phyloP scores from a whole-genome alignment of 2,888 invertebrate genomes.

The Megamerina dolium region DNA sequence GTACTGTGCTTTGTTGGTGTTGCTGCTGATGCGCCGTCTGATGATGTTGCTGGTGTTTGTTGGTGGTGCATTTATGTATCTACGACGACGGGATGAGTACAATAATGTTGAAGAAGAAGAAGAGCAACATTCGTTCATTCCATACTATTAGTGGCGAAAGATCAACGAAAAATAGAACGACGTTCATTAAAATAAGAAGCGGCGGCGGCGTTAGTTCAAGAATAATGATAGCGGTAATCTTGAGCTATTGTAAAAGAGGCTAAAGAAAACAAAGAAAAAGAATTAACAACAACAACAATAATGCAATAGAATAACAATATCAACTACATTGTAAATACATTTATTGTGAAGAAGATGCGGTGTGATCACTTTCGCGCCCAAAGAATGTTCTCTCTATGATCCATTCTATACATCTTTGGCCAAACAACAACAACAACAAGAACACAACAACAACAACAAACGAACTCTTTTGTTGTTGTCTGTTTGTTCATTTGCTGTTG shows the following conservation, averaged over 20 bases:
- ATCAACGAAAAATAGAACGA: conserved; percentile 45
- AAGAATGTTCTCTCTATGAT: conserved; percentile 10
- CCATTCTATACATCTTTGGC: conserved; percentile 19
- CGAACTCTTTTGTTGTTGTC: no score
- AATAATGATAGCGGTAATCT: conserved; percentile 48
- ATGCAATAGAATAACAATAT: conserved; percentile 12
- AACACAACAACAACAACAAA: no score
- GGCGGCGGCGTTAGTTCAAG: conserved; percentile 26
- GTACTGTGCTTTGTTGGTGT: no score
- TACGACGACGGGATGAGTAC: no score
- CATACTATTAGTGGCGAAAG: conserved; percentile 43
- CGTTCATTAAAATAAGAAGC: conserved; percentile 41
- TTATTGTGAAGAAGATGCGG: conserved; percentile 5
- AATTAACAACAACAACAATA: conserved; percentile 14
- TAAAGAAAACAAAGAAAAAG: conserved; percentile 7
- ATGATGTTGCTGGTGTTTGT: no score
- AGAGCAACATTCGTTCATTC: no score
- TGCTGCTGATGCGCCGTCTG: no score
- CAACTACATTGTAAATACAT: no score
- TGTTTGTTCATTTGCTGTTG: no score
- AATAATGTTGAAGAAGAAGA: no score
- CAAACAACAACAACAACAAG: no score
- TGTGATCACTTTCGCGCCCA: conserved; percentile 39
- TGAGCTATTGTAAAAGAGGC: conserved; percentile 28
- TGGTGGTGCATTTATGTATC: no score